These are phyloP conservation scores for Lagorchestes hirsutus DNA, from an alignment of 2,797 vertebrate species.

Conservation along the genomic window DNA sequence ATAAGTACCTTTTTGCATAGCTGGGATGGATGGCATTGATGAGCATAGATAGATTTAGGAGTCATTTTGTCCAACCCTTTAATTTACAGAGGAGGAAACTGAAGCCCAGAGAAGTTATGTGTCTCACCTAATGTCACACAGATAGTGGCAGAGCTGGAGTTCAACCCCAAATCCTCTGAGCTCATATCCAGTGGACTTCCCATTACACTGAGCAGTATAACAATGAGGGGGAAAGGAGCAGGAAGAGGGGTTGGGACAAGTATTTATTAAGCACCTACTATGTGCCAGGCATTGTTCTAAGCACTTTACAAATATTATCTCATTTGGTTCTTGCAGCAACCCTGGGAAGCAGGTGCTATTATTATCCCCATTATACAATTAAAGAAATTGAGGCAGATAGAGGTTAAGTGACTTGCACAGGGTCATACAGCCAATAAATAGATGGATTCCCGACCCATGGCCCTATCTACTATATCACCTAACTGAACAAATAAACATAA, in stretches of 20 bases:
- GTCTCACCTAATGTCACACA: background rate
- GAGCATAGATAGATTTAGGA: background rate
- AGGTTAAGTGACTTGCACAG: background rate
- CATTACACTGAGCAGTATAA: background rate
- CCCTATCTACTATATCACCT: too few relatives aligned
- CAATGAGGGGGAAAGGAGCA: background rate
- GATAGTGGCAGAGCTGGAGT: background rate
- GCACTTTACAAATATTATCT: too few relatives aligned
- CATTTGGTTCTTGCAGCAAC: background rate
- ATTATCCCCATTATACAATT: background rate
- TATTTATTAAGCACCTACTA: background rate
- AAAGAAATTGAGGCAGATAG: background rate
- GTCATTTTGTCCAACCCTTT: background rate
- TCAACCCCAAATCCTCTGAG: background rate
- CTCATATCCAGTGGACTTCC: background rate
- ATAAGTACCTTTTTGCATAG: background rate
- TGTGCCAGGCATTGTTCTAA: background rate
- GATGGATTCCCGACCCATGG: too few relatives aligned
- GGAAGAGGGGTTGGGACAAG: background rate
- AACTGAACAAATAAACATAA: background rate
- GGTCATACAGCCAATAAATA: background rate
- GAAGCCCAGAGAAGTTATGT: background rate
- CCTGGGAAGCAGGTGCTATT: background rate
- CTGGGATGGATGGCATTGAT: background rate
- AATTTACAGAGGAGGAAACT: background rate